A percentile compares a stretch with the other conserved stretches of the same genome.
These are phyloP conservation scores for Hyles lineata DNA, from an alignment of 2,888 invertebrate species.

Conservation along the genomic window DNA sequence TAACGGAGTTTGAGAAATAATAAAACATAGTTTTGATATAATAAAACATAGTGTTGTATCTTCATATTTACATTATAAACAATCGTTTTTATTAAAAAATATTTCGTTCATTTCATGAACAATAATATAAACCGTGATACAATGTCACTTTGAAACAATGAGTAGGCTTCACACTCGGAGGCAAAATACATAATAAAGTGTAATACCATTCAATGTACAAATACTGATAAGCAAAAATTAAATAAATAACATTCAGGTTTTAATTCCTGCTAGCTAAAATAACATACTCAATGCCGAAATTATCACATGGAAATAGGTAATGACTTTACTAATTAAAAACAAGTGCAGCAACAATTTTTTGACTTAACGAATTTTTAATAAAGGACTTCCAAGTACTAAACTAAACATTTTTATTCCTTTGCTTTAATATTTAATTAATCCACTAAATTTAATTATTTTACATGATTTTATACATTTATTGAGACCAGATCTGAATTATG, in stretches of 20 bases:
- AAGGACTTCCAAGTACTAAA: background rate
- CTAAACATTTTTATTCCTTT: background rate
- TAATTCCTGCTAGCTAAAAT: too few relatives aligned
- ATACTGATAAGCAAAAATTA: background rate
- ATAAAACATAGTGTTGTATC: conserved; percentile 47
- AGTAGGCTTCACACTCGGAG: too few relatives aligned
- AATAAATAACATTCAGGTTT: background rate
- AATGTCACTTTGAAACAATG: background rate
- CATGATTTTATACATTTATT: conserved; percentile 1
- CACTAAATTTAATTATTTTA: background rate
- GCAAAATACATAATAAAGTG: background rate
- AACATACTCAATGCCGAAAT: too few relatives aligned
- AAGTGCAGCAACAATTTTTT: too few relatives aligned
- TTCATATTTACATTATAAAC: conserved; percentile 56
- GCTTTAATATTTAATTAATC: background rate
- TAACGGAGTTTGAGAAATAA: conserved; percentile 43
- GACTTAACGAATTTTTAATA: background rate
- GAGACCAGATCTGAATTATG: background rate
- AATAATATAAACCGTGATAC: background rate
- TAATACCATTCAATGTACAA: background rate
- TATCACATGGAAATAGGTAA: too few relatives aligned
- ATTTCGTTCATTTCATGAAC: conserved; percentile 15
- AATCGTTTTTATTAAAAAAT: conserved; percentile 31
- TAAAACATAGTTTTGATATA: conserved; percentile 57
- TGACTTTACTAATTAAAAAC: too few relatives aligned